phyloP scores from a whole-genome alignment of 2,888 invertebrate genomes.

The Buathra laborator region DNA sequence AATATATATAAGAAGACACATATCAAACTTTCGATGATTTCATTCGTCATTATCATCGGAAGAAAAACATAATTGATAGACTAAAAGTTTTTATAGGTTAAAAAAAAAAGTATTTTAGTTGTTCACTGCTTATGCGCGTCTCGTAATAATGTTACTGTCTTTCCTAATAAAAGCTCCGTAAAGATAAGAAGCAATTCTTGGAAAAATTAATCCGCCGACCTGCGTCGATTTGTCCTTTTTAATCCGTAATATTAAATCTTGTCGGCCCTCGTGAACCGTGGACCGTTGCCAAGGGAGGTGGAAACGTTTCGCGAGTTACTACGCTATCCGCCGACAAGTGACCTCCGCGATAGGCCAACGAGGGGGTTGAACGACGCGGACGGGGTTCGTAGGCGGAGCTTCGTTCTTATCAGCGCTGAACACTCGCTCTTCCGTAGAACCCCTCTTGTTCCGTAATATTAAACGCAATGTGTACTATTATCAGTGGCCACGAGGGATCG shows the following conservation, averaged over 20 bases:
- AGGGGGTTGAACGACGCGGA: constrained; percentile 64
- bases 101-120: constrained; percentile 5
- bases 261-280: constrained; percentile 31
- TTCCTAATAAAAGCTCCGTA: constrained; percentile 62
- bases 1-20: neutral
- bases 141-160: constrained; percentile 15
- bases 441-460: constrained; percentile 49
- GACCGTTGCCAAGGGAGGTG: constrained; percentile 5
- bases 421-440: constrained; percentile 72
- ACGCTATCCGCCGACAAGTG: constrained; percentile 72
- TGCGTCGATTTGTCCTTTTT: constrained; percentile 77
- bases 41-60: too few relatives aligned
- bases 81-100: neutral
- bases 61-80: too few relatives aligned
- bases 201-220: constrained; percentile 77
- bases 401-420: constrained; percentile 80
- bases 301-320: constrained; percentile 15
- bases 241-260: constrained; percentile 80
- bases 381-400: constrained; percentile 78
- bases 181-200: constrained; percentile 61
- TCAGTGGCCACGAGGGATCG: neutral
- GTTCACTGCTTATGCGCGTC: neutral
- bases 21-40: neutral
- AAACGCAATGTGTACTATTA: constrained; percentile 20
- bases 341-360: constrained; percentile 74